Evolutionary conservation across 2,888 invertebrate species (phyloP).

Genomic region (Cryptops parisi): DNA sequence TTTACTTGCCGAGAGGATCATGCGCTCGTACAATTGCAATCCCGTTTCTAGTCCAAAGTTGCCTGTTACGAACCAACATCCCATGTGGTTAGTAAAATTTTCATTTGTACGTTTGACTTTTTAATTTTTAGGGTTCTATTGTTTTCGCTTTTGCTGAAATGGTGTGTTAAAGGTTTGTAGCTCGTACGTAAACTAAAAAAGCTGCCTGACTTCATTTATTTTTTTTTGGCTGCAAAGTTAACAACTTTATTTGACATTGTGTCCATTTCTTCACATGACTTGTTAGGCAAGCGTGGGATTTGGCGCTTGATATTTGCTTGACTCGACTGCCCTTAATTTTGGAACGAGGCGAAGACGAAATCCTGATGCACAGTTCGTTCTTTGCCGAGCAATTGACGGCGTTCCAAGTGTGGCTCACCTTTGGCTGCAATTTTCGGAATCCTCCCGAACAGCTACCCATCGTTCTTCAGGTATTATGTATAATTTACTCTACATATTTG

Average conservation of each 20-base stretch:
- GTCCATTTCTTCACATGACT: no score
- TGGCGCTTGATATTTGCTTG: constrained; percentile 85
- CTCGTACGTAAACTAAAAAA: no score
- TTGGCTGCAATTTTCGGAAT: constrained; percentile 58
- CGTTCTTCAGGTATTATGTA: constrained; percentile 63
- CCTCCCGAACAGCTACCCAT: constrained; percentile 95
- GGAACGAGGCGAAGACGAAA: constrained; percentile 24
- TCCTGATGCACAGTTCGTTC: constrained; percentile 59
- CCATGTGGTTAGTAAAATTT: constrained; percentile 43
- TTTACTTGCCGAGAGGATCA: constrained; percentile 85
- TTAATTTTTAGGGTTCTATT: no score
- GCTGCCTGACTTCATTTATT: no score
- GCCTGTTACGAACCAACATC: constrained; percentile 66
- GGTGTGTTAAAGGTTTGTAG: no score
- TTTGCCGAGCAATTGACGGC: constrained; percentile 97
- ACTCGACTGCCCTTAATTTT: constrained; percentile 57
- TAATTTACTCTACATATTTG: not conserved
- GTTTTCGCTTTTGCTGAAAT: no score
- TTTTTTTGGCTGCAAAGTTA: no score
- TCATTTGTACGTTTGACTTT: not conserved
- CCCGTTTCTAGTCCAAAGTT: constrained; percentile 86
- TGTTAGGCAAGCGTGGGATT: constrained; percentile 86
- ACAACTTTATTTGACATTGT: no score
- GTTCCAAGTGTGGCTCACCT: constrained; percentile 85
- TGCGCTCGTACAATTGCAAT: constrained; percentile 91